A percentile compares a stretch with the other conserved stretches of the same genome.
These are phyloP conservation scores for Astreopora myriophthalma DNA, from an alignment of 64 coral and sea anemone genomes.

Conservation along the genomic window DNA sequence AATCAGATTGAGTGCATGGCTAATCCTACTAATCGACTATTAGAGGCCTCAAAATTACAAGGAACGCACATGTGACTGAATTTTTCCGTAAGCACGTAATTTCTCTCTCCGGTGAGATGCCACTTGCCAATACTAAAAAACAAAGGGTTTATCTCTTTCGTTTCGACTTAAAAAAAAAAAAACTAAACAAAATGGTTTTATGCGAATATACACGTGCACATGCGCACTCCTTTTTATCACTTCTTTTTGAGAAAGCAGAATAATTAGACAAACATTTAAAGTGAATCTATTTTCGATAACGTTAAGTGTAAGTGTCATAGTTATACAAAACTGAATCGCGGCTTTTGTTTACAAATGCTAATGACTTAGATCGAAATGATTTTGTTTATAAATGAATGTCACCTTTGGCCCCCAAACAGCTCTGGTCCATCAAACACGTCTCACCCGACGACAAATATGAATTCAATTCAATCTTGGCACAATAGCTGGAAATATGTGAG, in stretches of 20 bases:
- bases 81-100: no score
- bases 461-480: not conserved
- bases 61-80: no score
- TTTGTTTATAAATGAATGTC: not conserved
- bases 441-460: conserved; percentile 2
- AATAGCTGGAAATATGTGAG: not conserved
- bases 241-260: not conserved
- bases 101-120: no score
- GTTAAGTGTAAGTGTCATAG: not conserved
- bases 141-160: no score
- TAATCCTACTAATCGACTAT: not conserved
- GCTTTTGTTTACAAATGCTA: conserved; percentile 15
- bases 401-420: not conserved
- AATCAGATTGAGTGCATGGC: not conserved
- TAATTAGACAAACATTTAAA: not conserved
- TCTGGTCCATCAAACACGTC: not conserved
- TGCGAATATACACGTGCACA: no score
- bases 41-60: not conserved
- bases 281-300: not conserved
- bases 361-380: not conserved
- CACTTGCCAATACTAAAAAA: no score
- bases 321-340: not conserved
- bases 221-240: not conserved
- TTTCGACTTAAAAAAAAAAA: no score
- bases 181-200: no score